Conservation (phyloP, 2,888 invertebrate species). For the Pristionchus mayeri region DNA sequence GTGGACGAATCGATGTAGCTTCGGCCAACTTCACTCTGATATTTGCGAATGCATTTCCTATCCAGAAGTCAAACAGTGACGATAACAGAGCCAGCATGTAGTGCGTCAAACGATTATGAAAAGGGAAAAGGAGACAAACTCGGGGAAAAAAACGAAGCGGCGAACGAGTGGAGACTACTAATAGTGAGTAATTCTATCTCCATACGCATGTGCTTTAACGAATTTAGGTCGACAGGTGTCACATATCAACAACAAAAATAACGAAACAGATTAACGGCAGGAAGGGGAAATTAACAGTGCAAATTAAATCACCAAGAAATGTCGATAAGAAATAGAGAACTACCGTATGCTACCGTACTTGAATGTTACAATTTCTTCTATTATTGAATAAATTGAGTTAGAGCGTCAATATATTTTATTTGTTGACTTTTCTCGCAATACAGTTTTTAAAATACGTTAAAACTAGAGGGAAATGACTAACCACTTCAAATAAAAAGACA, state of each 20-base stretch:
- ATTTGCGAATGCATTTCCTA: background rate
- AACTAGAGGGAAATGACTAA: background rate
- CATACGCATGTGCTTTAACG: background rate
- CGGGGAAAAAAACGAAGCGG: background rate
- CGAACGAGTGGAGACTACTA: too few relatives aligned
- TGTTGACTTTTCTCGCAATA: background rate
- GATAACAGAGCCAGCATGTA: background rate
- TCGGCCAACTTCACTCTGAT: too few relatives aligned
- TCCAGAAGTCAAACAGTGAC: background rate
- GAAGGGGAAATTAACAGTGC: background rate
- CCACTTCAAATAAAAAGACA: background rate
- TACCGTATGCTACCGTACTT: background rate
- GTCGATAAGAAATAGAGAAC: background rate
- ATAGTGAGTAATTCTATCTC: background rate
- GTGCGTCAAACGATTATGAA: constrained; percentile 27
- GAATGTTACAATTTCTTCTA: background rate
- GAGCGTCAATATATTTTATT: background rate
- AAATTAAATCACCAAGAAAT: background rate
- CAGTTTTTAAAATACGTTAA: background rate
- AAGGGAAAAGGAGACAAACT: constrained; percentile 1
- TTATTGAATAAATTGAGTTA: too few relatives aligned
- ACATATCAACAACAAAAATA: background rate
- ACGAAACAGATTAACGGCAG: background rate
- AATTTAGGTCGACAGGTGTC: background rate
- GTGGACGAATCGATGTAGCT: background rate